A percentile compares a stretch with the other conserved stretches of the same genome.
Evolutionary conservation across 2,888 invertebrate species (phyloP).

Genomic region (Agrotis puta): DNA sequence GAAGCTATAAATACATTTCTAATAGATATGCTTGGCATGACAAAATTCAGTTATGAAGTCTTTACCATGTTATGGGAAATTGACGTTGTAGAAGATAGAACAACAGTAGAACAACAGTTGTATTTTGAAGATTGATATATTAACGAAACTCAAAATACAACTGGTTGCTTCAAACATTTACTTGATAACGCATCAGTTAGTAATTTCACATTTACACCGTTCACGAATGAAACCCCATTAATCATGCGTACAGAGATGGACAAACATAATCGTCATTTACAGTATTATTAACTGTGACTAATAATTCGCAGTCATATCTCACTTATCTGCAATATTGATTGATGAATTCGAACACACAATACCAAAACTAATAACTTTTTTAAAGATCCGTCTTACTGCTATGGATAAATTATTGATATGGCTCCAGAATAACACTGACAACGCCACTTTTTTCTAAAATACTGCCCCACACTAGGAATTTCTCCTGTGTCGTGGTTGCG

Average conservation of each 20-base stretch:
- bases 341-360: not conserved
- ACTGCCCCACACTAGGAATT: no score
- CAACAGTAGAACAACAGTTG: not conserved
- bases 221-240: not conserved
- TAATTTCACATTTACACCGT: constrained; percentile 55
- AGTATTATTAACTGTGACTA: constrained; percentile 41
- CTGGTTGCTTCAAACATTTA: constrained; percentile 34
- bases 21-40: no score
- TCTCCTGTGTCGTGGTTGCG: no score
- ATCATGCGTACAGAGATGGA: constrained; percentile 11
- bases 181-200: not conserved
- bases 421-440: no score
- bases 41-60: not conserved
- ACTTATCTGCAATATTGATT: constrained; percentile 30
- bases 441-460: no score
- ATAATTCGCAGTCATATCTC: constrained; percentile 32
- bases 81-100: not conserved
- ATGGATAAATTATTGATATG: no score
- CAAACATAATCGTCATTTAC: constrained; percentile 37
- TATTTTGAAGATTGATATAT: no score
- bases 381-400: no score
- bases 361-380: not conserved
- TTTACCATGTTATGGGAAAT: not conserved
- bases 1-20: no score
- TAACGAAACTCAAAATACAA: constrained; percentile 5